These are phyloP conservation scores for Nephrotoma appendiculata DNA, from an alignment of 2,888 invertebrate genomes.

Conservation along the genomic window DNA sequence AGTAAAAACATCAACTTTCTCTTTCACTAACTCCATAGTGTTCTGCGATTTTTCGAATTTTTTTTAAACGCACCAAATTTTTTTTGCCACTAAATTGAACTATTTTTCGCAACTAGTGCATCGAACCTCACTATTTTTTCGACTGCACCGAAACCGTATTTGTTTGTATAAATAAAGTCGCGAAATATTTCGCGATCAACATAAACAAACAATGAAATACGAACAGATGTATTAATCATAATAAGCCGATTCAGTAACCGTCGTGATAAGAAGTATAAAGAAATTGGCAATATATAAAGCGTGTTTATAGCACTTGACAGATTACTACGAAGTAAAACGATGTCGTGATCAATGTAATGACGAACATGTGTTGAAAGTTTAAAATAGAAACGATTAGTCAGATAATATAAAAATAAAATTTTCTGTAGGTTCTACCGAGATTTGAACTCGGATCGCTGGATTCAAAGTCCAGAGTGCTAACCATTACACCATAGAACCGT, in stretches of 20 bases:
- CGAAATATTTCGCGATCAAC: neutral
- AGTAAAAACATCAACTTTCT: neutral
- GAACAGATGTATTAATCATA: neutral
- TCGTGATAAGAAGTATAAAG: neutral
- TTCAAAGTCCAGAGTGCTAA: constrained; percentile 7
- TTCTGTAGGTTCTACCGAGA: constrained; percentile 2
- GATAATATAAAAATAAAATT: neutral
- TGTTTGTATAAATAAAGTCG: neutral
- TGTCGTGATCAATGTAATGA: neutral
- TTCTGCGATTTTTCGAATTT: too few relatives aligned
- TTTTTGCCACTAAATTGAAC: neutral
- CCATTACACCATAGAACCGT: constrained; percentile 6
- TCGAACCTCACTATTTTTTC: neutral
- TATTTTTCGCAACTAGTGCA: neutral
- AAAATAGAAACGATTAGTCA: neutral
- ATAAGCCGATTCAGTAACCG: neutral
- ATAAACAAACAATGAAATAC: neutral
- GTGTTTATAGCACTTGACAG: neutral
- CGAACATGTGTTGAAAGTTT: neutral
- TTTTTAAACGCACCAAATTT: neutral
- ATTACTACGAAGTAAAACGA: neutral
- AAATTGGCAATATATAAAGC: neutral
- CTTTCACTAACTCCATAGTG: neutral
- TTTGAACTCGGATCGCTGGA: constrained; percentile 7
- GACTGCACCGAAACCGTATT: neutral